Evolutionary conservation across 1,140 invertebrate species (phyloP).

Genomic region (Chionoecetes opilio): DNA sequence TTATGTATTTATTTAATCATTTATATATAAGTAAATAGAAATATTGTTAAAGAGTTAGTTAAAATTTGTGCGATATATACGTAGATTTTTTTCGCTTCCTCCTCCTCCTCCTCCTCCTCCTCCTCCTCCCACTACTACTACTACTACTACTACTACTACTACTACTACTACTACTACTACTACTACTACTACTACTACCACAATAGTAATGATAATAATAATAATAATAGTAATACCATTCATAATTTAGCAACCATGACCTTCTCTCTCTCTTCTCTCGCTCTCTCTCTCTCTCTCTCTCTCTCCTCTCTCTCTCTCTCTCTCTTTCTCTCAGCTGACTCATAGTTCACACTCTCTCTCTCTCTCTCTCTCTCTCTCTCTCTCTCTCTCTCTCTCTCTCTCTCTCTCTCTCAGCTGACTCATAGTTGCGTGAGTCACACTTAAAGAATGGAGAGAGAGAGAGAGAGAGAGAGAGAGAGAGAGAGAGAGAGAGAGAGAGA

Average conservation of each 20-base stretch:
- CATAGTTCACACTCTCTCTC: slow-evolving; percentile 25
- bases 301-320: not conserved
- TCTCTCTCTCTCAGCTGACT: not conserved
- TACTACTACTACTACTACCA: not conserved
- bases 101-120: too few relatives aligned
- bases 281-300: not conserved
- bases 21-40: not conserved
- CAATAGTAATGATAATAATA: too few relatives aligned
- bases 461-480: not conserved
- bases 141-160: not conserved
- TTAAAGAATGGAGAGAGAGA: too few relatives aligned
- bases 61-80: too few relatives aligned
- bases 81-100: too few relatives aligned
- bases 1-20: too few relatives aligned
- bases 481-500: too few relatives aligned
- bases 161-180: not conserved
- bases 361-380: slow-evolving; percentile 27
- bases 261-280: not conserved
- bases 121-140: too few relatives aligned
- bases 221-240: too few relatives aligned
- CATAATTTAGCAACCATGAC: too few relatives aligned
- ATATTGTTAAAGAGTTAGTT: too few relatives aligned
- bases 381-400: slow-evolving; percentile 27
- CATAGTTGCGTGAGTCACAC: not conserved
- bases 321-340: too few relatives aligned